Conservation (phyloP, 1,140 invertebrate species). For the Psilanteris sp. region DNA sequence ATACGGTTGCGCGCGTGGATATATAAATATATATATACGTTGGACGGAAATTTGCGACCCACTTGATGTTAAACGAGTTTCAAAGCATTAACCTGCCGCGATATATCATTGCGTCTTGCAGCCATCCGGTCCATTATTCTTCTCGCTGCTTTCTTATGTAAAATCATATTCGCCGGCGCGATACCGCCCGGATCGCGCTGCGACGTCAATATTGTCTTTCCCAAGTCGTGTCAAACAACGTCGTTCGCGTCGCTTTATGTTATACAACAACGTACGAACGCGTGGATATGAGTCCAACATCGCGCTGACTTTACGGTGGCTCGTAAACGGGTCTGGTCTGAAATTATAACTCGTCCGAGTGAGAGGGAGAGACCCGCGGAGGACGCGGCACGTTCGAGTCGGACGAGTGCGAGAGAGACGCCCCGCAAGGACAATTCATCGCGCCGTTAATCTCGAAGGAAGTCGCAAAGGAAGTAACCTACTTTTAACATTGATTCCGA, state of each 20-base stretch:
- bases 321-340: conserved; percentile 15
- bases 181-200: too few species aligned
- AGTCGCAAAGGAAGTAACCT: conserved; percentile 57
- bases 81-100: conserved; percentile 6
- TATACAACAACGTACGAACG: too few species aligned
- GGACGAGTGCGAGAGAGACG: conserved; percentile 9
- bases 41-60: neutral
- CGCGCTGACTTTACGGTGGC: conserved; percentile 9
- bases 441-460: conserved; percentile 32
- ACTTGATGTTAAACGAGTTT: conserved; percentile 15
- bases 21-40: too few species aligned
- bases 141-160: too few species aligned
- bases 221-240: too few species aligned
- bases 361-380: conserved; percentile 15
- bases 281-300: too few species aligned
- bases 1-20: too few species aligned
- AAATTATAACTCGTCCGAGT: conserved; percentile 29
- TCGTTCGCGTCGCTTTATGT: too few species aligned
- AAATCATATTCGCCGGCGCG: too few species aligned
- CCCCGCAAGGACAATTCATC: conserved; percentile 33
- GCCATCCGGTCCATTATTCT: too few species aligned
- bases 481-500: conserved; percentile 62
- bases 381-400: conserved; percentile 10
- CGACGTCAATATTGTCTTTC: too few species aligned
- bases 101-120: too few species aligned